These are phyloP conservation scores for Diadromus collaris DNA, from an alignment of 2,888 invertebrate genomes.

Conservation along the genomic window DNA sequence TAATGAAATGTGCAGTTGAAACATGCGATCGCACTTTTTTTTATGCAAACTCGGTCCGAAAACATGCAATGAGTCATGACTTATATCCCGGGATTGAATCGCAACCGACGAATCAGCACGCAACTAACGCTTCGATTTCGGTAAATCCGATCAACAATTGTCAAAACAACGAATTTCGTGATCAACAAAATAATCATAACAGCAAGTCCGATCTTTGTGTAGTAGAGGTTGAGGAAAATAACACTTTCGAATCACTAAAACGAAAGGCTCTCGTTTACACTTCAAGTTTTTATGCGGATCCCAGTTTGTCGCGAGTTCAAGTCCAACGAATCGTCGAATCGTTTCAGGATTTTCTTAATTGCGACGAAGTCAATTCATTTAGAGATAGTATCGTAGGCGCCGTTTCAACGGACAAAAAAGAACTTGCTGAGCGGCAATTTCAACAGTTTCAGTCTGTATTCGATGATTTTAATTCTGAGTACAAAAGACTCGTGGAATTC, in stretches of 20 bases:
- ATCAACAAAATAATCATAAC: not conserved
- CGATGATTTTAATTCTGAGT: conserved; percentile 17
- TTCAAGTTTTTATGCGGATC: conserved; percentile 28
- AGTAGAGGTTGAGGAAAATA: not conserved
- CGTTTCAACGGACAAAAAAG: conserved; percentile 4
- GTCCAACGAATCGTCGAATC: conserved; percentile 28
- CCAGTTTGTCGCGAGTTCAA: conserved; percentile 26
- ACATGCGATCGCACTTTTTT: conserved; percentile 8
- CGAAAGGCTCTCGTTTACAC: conserved; percentile 16
- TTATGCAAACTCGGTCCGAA: not conserved
- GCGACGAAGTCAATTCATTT: conserved; percentile 18
- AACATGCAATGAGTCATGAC: not conserved
- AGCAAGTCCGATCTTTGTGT: not conserved
- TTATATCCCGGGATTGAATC: conserved; percentile 1
- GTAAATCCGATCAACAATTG: not conserved
- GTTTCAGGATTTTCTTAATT: conserved; percentile 31
- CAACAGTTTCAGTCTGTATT: conserved; percentile 22
- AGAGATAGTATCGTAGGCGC: conserved; percentile 14
- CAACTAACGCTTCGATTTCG: not conserved
- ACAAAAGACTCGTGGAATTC: conserved; percentile 10
- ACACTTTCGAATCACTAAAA: not conserved
- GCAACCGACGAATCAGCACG: not conserved
- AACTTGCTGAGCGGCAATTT: not conserved
- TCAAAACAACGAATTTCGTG: not conserved
- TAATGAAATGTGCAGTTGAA: conserved; percentile 1